Conservation (phyloP, 2,797 vertebrate species). For the Delichon dasypus region DNA sequence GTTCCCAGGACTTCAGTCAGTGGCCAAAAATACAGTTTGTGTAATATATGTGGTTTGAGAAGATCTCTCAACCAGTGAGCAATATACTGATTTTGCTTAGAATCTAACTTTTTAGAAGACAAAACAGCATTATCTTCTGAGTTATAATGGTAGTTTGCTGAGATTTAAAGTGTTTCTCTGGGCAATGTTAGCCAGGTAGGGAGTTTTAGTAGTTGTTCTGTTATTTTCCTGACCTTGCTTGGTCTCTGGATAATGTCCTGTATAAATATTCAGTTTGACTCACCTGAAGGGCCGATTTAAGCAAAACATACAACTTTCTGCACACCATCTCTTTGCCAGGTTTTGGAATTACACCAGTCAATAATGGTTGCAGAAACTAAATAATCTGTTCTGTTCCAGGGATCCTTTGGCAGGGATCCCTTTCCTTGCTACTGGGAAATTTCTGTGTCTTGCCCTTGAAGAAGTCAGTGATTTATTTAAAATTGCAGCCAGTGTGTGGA, state of each 20-base stretch:
- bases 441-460: not conserved
- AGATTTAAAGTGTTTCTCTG: not conserved
- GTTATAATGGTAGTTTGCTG: not conserved
- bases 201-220: not conserved
- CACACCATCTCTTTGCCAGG: not conserved
- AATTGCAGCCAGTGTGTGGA: not conserved
- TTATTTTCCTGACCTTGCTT: not conserved
- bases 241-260: not conserved
- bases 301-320: not conserved
- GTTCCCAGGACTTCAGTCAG: not conserved
- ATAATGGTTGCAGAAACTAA: not conserved
- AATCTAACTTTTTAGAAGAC: not conserved
- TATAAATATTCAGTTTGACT: not conserved
- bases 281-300: rapidly evolving
- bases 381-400: not conserved
- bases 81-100: not conserved
- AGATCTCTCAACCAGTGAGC: not conserved
- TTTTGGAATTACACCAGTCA: not conserved
- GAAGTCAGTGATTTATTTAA: not conserved
- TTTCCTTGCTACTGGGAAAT: not conserved
- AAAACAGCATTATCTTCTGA: not conserved
- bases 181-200: not conserved
- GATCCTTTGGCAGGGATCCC: not conserved
- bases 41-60: not conserved
- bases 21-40: not conserved